Percentiles rank a stretch among this genome's conserved stretches.
Conservation (phyloP, 1,140 invertebrate genomes). For the Megalopta genalis region DNA sequence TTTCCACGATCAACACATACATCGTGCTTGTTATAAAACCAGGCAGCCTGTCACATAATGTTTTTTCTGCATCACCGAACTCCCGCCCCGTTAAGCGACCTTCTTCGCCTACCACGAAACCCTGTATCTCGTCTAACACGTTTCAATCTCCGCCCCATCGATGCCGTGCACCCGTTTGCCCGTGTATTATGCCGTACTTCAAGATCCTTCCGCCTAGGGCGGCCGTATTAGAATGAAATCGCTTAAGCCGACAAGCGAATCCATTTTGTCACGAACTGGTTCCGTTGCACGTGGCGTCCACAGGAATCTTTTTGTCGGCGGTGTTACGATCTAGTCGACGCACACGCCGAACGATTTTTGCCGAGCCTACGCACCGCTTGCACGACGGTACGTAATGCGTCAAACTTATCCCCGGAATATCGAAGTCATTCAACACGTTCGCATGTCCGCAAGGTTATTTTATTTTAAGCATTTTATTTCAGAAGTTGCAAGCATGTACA, state of each 20-base stretch:
- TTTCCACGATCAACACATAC: slow-evolving; percentile 47
- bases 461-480: no score
- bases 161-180: slow-evolving; percentile 3
- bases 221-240: not conserved
- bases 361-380: no score
- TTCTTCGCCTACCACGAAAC: slow-evolving; percentile 22
- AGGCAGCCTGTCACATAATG: slow-evolving; percentile 33
- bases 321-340: no score
- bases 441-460: no score
- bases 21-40: slow-evolving; percentile 37
- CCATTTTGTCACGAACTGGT: slow-evolving; percentile 30
- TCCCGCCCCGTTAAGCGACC: slow-evolving; percentile 28
- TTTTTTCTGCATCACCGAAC: slow-evolving; percentile 49
- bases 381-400: no score
- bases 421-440: no score
- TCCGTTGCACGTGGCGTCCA: not conserved
- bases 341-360: no score
- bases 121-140: slow-evolving; percentile 29
- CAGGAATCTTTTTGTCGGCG: slow-evolving; percentile 30
- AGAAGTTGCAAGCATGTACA: no score
- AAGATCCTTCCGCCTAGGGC: not conserved
- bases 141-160: slow-evolving; percentile 30
- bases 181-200: slow-evolving; percentile 12
- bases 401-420: no score
- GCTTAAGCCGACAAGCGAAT: slow-evolving; percentile 7